phyloP scores from a whole-genome alignment of 2,113 vertebrate species.

The Notarius quadriscutis region DNA sequence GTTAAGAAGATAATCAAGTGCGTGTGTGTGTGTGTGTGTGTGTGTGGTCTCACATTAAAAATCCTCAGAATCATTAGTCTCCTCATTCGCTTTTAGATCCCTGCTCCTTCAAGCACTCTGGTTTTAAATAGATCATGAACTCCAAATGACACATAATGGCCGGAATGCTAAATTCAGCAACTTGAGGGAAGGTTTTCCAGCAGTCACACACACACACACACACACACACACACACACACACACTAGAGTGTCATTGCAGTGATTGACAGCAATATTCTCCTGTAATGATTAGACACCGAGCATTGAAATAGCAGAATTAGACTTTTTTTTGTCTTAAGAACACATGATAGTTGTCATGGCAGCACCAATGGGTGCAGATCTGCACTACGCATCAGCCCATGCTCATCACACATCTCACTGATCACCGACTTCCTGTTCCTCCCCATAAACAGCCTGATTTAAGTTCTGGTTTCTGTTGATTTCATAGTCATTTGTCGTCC shows the following conservation, averaged over 20 bases:
- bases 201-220: not conserved
- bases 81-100: not conserved
- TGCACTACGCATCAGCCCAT: too few species aligned
- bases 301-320: not conserved
- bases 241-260: not conserved
- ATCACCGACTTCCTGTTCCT: too few species aligned
- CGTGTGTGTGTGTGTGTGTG: slow-evolving; percentile 3
- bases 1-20: not conserved
- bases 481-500: too few species aligned
- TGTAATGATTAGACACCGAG: not conserved
- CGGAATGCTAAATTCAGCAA: not conserved
- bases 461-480: too few species aligned
- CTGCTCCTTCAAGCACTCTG: not conserved
- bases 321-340: too few species aligned
- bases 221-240: slow-evolving; percentile 6
- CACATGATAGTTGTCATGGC: too few species aligned
- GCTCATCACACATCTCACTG: too few species aligned
- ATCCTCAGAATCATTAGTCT: not conserved
- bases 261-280: not conserved
- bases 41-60: not conserved
- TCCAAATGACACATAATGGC: slow-evolving; percentile 23
- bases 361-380: too few species aligned
- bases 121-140: slow-evolving; percentile 21
- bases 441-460: too few species aligned
- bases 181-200: not conserved